These are phyloP conservation scores for Prolemur simus DNA, from an alignment of 2,113 vertebrate species.

Conservation along the genomic window DNA sequence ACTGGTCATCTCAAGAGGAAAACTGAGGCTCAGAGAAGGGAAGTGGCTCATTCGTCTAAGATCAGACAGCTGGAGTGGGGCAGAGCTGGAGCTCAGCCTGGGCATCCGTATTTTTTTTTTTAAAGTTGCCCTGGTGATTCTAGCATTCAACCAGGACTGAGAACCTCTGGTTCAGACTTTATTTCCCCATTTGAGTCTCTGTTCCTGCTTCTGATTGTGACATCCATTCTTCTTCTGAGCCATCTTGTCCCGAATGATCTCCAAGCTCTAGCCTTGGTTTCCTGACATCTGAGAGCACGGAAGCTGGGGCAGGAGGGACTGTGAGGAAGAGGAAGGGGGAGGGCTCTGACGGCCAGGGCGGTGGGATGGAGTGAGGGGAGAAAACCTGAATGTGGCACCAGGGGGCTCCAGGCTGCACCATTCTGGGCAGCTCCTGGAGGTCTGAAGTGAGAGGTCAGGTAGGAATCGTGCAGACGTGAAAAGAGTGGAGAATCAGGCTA, in stretches of 20 bases:
- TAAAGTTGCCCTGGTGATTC: neutral
- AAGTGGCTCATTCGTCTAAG: rapidly evolving
- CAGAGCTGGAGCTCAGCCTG: too few relatives aligned
- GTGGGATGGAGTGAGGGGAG: neutral
- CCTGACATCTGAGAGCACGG: neutral
- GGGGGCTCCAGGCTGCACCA: neutral
- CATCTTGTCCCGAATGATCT: neutral
- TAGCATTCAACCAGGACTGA: neutral
- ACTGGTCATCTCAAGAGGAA: neutral
- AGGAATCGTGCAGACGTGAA: neutral
- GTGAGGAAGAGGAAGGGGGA: neutral
- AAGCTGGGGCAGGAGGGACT: neutral
- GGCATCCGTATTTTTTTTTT: neutral
- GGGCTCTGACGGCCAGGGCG: too few relatives aligned
- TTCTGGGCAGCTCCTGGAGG: neutral
- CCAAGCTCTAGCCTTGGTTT: neutral
- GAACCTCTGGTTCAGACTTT: neutral
- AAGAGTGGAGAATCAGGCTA: neutral
- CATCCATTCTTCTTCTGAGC: neutral
- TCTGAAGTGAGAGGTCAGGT: neutral
- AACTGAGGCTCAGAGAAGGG: neutral
- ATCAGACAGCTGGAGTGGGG: neutral
- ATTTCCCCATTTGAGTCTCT: neutral
- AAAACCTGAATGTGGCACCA: neutral
- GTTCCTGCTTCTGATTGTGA: neutral